phyloP scores from a whole-genome alignment of 2,888 invertebrate genomes.

The Charanyca ferruginea region DNA sequence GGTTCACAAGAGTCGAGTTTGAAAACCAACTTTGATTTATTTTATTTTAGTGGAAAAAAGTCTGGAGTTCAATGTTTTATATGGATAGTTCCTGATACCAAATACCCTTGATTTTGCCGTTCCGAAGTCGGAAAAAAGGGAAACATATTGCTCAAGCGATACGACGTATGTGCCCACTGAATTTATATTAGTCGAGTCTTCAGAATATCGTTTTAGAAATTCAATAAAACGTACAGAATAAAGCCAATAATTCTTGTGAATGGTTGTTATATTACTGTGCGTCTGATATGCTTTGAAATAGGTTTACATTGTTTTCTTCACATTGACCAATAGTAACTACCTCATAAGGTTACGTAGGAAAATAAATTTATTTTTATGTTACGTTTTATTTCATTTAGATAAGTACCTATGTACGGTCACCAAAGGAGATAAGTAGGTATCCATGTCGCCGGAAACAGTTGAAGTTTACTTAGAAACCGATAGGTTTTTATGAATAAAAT shows the following conservation, averaged over 20 bases:
- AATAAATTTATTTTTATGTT: too few species aligned
- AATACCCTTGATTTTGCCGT: conserved; percentile 28
- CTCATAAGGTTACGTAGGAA: too few species aligned
- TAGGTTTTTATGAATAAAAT: too few species aligned
- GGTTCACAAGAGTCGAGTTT: conserved; percentile 22
- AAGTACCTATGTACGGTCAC: too few species aligned
- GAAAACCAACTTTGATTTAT: conserved; percentile 44
- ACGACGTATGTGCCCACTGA: conserved; percentile 47
- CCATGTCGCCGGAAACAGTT: too few species aligned
- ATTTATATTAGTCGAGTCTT: conserved; percentile 46
- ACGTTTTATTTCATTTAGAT: too few species aligned
- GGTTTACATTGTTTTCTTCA: background rate
- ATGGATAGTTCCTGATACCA: conserved; percentile 20
- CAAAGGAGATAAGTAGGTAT: too few species aligned
- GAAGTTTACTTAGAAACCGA: too few species aligned
- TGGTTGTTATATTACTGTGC: conserved; percentile 4
- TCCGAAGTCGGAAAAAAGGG: conserved; percentile 15
- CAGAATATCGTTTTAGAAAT: conserved; percentile 38
- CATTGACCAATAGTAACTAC: too few species aligned
- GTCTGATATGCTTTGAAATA: background rate
- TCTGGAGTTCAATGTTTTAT: conserved; percentile 33
- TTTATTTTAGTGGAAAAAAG: background rate
- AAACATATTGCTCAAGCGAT: conserved; percentile 47
- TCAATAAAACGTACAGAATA: conserved; percentile 48
- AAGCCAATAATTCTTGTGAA: conserved; percentile 23